These are phyloP conservation scores for Leucoraja erinaceus DNA, from an alignment of 2,113 vertebrate genomes.

Conservation along the genomic window DNA sequence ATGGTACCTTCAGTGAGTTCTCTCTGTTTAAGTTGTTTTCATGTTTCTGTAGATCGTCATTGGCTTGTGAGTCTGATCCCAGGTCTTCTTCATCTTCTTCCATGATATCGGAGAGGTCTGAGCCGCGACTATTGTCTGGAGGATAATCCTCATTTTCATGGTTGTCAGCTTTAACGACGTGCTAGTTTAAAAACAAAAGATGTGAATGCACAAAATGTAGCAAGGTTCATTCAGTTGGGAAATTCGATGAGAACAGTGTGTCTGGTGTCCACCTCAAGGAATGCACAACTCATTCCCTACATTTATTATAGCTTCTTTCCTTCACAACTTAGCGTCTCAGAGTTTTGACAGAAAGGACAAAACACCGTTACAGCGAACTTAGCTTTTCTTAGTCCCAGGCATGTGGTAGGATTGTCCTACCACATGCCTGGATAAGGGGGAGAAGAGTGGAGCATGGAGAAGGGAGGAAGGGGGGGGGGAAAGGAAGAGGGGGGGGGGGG, in stretches of 20 bases:
- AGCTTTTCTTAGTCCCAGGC: background rate
- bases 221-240: background rate
- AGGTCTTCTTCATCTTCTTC: slow-evolving; percentile 93
- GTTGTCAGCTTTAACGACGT: slow-evolving; percentile 56
- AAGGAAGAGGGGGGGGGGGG: no score
- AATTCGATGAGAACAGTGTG: background rate
- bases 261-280: background rate
- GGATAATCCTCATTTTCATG: slow-evolving; percentile 58
- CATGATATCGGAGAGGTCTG: slow-evolving; percentile 91
- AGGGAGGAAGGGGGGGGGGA: no score
- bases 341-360: background rate
- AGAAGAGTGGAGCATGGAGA: no score
- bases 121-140: slow-evolving; percentile 73
- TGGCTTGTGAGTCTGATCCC: slow-evolving; percentile 55
- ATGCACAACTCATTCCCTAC: background rate
- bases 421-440: no score
- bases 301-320: background rate
- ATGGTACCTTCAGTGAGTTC: slow-evolving; percentile 63
- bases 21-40: slow-evolving; percentile 48
- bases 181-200: slow-evolving; percentile 33
- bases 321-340: background rate
- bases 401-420: background rate
- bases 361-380: background rate
- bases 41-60: slow-evolving; percentile 47
- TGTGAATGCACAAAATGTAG: background rate